These are phyloP conservation scores for Heliconius nattereri DNA, from an alignment of 1,140 invertebrate species.

Conservation along the genomic window DNA sequence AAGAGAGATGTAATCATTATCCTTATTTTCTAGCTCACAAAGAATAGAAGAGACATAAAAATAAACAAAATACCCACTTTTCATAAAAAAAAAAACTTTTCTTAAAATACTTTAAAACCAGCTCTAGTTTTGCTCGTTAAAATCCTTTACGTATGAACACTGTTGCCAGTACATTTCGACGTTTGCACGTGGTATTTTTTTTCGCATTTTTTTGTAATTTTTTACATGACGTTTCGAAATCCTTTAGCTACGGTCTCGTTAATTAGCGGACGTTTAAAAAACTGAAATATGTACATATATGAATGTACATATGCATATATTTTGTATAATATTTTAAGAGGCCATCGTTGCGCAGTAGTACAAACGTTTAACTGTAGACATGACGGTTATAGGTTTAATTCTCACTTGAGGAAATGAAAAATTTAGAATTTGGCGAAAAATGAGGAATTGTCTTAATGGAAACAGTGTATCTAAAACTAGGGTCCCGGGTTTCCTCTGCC, in stretches of 20 bases:
- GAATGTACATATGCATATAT: background rate
- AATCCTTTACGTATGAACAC: constrained; percentile 16
- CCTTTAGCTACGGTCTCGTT: constrained; percentile 17
- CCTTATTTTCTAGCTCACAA: background rate
- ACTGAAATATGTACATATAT: background rate
- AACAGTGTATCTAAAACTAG: no score
- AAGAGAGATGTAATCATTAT: background rate
- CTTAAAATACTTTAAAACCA: background rate
- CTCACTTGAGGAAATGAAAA: no score
- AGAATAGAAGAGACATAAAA: background rate
- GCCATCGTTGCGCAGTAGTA: no score
- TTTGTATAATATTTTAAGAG: background rate
- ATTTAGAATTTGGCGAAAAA: no score
- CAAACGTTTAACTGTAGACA: no score
- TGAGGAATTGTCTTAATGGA: no score
- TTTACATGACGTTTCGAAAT: constrained; percentile 15
- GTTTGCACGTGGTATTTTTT: constrained; percentile 7
- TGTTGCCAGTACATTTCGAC: background rate
- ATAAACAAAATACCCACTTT: background rate
- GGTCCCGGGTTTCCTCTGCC: no score
- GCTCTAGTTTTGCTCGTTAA: constrained; percentile 16
- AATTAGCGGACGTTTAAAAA: constrained; percentile 17
- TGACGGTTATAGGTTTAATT: no score
- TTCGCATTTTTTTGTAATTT: constrained; percentile 17
- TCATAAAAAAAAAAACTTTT: background rate